Base-by-base conservation (phyloP, 2,797 vertebrate genomes). In the Sebastes trivittatus region DNA sequence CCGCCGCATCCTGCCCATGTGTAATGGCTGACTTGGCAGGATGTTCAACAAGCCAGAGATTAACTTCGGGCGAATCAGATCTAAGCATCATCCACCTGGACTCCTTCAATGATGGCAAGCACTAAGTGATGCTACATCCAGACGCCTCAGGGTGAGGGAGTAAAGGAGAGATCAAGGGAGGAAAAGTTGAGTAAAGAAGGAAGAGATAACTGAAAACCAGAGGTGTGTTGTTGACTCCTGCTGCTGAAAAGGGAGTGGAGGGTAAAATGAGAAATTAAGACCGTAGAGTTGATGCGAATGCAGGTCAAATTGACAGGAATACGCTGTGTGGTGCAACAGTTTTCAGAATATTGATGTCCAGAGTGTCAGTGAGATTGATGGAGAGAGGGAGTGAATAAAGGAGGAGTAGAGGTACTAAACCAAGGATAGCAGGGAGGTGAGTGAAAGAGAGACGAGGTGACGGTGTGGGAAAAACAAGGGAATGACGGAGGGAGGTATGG, bases 1-100 rank as follows among this genome's bases (percentile, higher is more conserved):
- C 87, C 97, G 96, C 91, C 96, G 96, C 91, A 96, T 97, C 80
- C 93, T 97, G 20, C 96, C 96, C 8, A 97, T 97, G 20, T 20
- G 7, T 52, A 52, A 52, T 52, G 20, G 97, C 81, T 97, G 96
- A 49, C 92, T 97, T 65, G 96, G 95, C 84, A 96, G 96, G 95
- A 96, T 97, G 96, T 97, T 97, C 94, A 97, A 97, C 94, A 97
- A 96, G 73, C 83, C 96, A 77, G 96, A 97, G 91, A 96, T 97
- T 95, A 97, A 97, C 94, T 97, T 97, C 97, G 59, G 96, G 97
- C 82, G 95, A 96, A 69, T 96, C 96, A 0, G 96, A 97, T 88
- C 96, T 97, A 92, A 96, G 96, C 6, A 94, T 95, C 85, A 96
- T 97, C 91, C 97, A 97, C 72, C 92, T 97, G 85, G 96, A 97